A percentile compares a stretch with the other conserved stretches of the same genome.
Conservation (phyloP, 2,888 invertebrate genomes). For the Plagodis pulveraria region DNA sequence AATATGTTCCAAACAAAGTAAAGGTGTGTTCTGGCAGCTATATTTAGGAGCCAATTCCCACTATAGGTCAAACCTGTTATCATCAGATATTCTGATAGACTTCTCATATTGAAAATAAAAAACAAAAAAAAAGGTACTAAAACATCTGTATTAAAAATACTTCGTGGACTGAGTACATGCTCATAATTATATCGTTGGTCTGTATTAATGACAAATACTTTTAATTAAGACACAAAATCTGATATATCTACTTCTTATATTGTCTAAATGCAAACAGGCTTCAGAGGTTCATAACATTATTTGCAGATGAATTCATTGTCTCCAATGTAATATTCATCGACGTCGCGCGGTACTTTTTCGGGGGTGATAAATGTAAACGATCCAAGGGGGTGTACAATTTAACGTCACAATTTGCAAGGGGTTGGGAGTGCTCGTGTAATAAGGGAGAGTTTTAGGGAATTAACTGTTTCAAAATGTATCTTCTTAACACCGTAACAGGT, state of each 20-base stretch:
- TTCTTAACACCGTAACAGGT: background rate
- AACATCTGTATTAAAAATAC: too few relatives aligned
- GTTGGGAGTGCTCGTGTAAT: conserved; percentile 31
- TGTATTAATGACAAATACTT: too few relatives aligned
- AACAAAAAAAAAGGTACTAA: too few relatives aligned
- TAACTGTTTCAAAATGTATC: background rate
- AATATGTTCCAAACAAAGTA: too few relatives aligned
- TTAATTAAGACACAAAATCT: background rate
- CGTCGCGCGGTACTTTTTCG: conserved; percentile 53
- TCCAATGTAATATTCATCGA: conserved; percentile 48
- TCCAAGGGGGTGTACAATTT: conserved; percentile 59
- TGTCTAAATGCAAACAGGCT: conserved; percentile 1
- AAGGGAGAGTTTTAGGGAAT: conserved; percentile 7
- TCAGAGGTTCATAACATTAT: conserved; percentile 28
- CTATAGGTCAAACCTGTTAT: too few relatives aligned
- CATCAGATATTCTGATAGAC: too few relatives aligned
- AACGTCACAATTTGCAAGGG: conserved; percentile 58
- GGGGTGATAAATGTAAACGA: conserved; percentile 68
- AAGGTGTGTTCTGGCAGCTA: too few relatives aligned
- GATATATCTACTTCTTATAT: background rate
- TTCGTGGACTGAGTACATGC: too few relatives aligned
- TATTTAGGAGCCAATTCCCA: too few relatives aligned
- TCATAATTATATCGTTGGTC: too few relatives aligned
- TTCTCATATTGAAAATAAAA: too few relatives aligned
- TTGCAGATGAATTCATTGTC: conserved; percentile 39